Base-by-base conservation (phyloP, 2,888 invertebrate genomes). In the Nomada ferruginata region DNA sequence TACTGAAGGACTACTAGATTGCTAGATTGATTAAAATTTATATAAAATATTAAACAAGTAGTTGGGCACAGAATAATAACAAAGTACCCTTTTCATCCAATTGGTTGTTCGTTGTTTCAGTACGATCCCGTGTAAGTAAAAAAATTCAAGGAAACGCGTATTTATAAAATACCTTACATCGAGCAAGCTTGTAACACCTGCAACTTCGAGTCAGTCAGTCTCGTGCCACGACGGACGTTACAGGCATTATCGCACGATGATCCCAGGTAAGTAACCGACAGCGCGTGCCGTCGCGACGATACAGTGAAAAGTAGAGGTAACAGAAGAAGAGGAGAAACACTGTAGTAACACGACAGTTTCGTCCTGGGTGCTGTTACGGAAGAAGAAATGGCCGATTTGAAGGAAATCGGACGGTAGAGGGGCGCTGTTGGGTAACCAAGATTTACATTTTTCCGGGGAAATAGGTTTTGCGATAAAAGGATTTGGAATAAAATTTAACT, bases 391-490 rank as follows among this genome's bases (percentile, higher is more conserved):
- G 75, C 42, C 76, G 83, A 87, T 85, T 84, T 80, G 73, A 79
- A 78, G 65, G 79, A 74, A 76, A 66, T 76, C 70, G 75, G 76
- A 85, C 72, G 70, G 65, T 69, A 76, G 65, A 42, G n/a, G 75
- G 63, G 50, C 23, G 76, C 55, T 79, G 84, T 77, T 71, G 84
- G 85, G 85, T 87, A 88, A 90, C 89, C 87, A 87, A 88, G 89
- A 91, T 91, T 91, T 91, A 90, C 90, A 90, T 92, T 91, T 91
- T 90, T 90, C 90, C 89, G 82, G 85, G 89, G 88, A 91, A 91
- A 91, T 91, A 90, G 90, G 90, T 91, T 91, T 91, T 85, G 89
- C 91, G 91, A 92, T 92, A 92, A 92, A 92, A 91, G 91, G 92
- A 91, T 92, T 92, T 90, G 89, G 90, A 92, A 92, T 92, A 92